A percentile compares a stretch with the other conserved stretches of the same genome.
These are phyloP conservation scores for Plagodis dolabraria DNA, from an alignment of 2,888 invertebrate genomes.

Conservation along the genomic window DNA sequence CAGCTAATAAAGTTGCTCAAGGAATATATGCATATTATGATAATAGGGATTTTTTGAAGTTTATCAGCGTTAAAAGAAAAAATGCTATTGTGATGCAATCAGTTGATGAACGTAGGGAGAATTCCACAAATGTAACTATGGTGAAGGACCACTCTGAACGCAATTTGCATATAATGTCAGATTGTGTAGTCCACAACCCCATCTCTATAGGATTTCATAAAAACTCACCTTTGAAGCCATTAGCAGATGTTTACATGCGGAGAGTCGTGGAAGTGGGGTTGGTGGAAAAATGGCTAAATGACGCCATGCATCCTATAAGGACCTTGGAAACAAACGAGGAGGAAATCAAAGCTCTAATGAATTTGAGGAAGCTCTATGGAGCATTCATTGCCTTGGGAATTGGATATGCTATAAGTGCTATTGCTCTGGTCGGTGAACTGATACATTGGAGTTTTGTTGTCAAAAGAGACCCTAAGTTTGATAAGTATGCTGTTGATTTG, in stretches of 20 bases:
- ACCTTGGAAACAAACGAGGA: slow-evolving; percentile 84
- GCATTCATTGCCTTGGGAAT: slow-evolving; percentile 89
- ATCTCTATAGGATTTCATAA: slow-evolving; percentile 92
- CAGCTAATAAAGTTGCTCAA: slow-evolving; percentile 87
- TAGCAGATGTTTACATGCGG: slow-evolving; percentile 87
- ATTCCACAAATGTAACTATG: slow-evolving; percentile 48
- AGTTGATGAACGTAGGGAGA: slow-evolving; percentile 45
- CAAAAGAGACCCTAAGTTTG: slow-evolving; percentile 88
- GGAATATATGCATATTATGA: slow-evolving; percentile 93
- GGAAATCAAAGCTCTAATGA: slow-evolving; percentile 90
- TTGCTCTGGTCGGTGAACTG: slow-evolving; percentile 86
- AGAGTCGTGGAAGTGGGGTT: slow-evolving; percentile 90
- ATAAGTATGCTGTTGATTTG: slow-evolving; percentile 86
- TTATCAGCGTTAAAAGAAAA: slow-evolving; percentile 86
- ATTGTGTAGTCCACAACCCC: slow-evolving; percentile 92
- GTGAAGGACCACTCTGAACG: slow-evolving; percentile 55
- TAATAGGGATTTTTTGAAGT: slow-evolving; percentile 88
- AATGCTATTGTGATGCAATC: slow-evolving; percentile 47
- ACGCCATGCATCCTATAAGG: slow-evolving; percentile 86
- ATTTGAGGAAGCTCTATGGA: slow-evolving; percentile 91
- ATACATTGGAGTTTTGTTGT: slow-evolving; percentile 88
- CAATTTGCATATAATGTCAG: slow-evolving; percentile 91
- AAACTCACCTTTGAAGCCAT: slow-evolving; percentile 90
- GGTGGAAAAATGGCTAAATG: slow-evolving; percentile 91
- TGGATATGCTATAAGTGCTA: slow-evolving; percentile 87